phyloP scores from a whole-genome alignment of 2,888 invertebrate genomes.

The Strigamia maritima region DNA sequence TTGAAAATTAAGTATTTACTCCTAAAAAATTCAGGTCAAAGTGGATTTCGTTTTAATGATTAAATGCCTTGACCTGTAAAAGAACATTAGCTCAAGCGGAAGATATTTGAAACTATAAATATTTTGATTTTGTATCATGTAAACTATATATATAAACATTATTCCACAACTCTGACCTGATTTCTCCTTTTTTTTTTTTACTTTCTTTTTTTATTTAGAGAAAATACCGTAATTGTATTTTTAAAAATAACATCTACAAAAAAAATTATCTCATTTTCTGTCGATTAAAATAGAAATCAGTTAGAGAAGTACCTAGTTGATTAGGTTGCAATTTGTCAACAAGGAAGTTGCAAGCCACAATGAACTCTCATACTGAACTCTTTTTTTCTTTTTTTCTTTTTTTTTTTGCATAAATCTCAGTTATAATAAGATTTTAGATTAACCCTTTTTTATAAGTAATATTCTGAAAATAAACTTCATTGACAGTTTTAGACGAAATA shows the following conservation, averaged over 20 bases:
- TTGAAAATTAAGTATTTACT: not conserved
- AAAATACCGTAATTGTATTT: too few species aligned
- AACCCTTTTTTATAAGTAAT: too few species aligned
- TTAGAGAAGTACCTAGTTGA: not conserved
- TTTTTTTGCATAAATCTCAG: too few species aligned
- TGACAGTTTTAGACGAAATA: too few species aligned
- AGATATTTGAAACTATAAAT: not conserved
- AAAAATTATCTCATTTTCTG: not conserved
- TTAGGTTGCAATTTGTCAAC: not conserved
- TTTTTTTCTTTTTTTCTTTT: not conserved
- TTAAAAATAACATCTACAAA: not conserved
- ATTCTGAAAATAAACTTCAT: too few species aligned
- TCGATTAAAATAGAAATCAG: not conserved
- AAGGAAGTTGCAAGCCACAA: not conserved
- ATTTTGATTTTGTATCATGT: not conserved
- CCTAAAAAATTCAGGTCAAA: too few species aligned
- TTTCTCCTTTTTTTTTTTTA: too few species aligned
- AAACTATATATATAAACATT: not conserved
- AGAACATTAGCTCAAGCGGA: not conserved
- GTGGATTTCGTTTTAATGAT: not conserved
- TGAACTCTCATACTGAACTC: not conserved
- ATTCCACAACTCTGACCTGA: not conserved
- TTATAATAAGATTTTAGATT: too few species aligned
- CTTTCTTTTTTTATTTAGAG: too few species aligned
- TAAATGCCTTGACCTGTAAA: not conserved